Evolutionary conservation across 2,797 vertebrate species (phyloP), one percentile per base, ranked within the genome.

Genomic region (Acomys russatus): DNA sequence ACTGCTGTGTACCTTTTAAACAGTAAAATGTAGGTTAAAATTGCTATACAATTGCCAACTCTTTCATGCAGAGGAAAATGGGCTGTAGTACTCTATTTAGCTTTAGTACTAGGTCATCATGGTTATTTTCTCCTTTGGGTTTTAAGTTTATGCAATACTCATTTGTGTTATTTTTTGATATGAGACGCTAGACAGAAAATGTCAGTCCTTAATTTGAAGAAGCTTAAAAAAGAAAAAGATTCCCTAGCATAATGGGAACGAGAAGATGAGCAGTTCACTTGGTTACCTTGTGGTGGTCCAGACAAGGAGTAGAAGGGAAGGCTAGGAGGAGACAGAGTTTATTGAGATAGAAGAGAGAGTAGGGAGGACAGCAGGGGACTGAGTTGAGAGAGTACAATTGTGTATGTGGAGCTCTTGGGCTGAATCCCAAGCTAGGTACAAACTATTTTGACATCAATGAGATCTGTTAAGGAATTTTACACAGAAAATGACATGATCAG

Each of bases 381-480:
- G 59, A 92, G 61, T 49, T 71, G 25, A 49, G 28, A 88, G 76
- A 25, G 63, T 61, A 15, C 22, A 35, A 66, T 14, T 59, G 28
- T 88, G 44, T 54, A 25, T 11, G 14, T 6, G 61, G n/a, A 38
- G 63, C 17, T 64, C 89, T 25, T 68, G 25, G 80, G 82, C 8
- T 66, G 77, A 74, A 12, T 64, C 54, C 63, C 66, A 88, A 3
- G 56, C 78, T 59, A 71, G n/a, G 83, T 63, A 66, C 89, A 49
- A 86, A 77, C 51, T 91, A 35, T 71, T 92, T 59, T 92, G 11
- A 66, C 79, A 74, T 61, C 51, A 68, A 0, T 35, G 82, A 85
- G 87, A 15, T 86, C 63, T 88, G 4, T 78, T 83, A 91, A 74
- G 64, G 70, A 86, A 86, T 76, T 92, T 94, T 90, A 64, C 82